Base-by-base conservation (phyloP, 1,140 invertebrate genomes). In the Drosophila tani region DNA sequence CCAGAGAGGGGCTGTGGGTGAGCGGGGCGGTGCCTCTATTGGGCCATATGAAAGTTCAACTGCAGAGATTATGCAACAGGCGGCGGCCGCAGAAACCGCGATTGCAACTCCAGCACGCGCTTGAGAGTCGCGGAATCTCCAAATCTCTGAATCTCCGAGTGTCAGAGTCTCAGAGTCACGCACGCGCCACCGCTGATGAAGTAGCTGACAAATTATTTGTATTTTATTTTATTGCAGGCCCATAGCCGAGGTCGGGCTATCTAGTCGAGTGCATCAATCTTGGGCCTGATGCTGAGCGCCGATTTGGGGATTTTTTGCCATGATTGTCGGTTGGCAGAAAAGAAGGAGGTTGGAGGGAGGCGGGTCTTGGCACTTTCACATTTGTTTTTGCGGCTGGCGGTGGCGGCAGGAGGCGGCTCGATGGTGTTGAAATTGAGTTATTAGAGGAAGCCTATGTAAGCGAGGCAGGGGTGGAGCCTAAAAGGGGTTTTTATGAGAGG, bases 141-240 rank as follows among this genome's bases (percentile, higher is more conserved):
- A 24, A 56, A 56, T 56, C 35, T 40, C 14, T 3, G n/a, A 21
- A 12, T 24, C 21, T 3, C 14, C 11, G n/a, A 45, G 43, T 45
- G 17, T 45, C 17, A 11, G 43, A 46, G 21, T 21, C 32, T 38
- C 14, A 19, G 53, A 38, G 82, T 81, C 82, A 85, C 82, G 82
- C 82, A 85, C 82, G 82, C 82, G 78, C 64, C 60, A 40, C 60
- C 19, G 67, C 74, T 73, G 82, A 85, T 85, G 82, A 85, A 85
- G 82, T 85, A 85, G 82, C 82, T 78, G 67, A 79, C 73, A 85
- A 73, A 83, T 83, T 83, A 81, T 69, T 43, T 67, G 45, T 64
- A 47, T 67, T 64, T 67, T 38, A 66, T 68, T 63, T 68, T 41
- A 50, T 80, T 81, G 59, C 41, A 41, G 56, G 46, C 62, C 21